Evolutionary conservation across 64 coral and sea anemone genomes (phyloP).

Genomic region (Dendrophyllia cribrosa): DNA sequence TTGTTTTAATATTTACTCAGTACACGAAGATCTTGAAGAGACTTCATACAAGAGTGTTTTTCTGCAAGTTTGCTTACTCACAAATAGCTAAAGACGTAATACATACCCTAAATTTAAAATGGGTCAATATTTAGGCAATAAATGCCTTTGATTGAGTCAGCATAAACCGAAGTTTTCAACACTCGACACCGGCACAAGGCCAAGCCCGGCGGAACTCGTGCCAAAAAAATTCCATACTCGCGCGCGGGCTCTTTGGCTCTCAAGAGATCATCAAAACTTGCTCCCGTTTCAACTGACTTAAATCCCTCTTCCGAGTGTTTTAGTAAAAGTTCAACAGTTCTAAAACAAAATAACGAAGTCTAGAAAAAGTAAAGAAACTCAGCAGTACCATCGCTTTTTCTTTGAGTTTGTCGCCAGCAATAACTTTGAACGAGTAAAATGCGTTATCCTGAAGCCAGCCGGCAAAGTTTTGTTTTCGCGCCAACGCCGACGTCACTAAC

Average conservation of each 20-base stretch:
- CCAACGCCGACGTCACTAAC: not conserved
- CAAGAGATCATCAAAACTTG: slow-evolving; percentile 27
- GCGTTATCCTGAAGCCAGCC: not conserved
- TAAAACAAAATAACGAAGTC: no score
- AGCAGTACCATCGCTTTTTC: no score
- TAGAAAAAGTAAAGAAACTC: no score
- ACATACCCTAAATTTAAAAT: not conserved
- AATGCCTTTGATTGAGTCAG: not conserved
- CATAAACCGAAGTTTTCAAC: not conserved
- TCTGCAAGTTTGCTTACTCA: not conserved
- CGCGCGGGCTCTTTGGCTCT: slow-evolving; percentile 5
- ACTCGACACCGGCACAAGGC: not conserved
- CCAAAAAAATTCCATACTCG: slow-evolving; percentile 25
- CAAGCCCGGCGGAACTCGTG: slow-evolving; percentile 9
- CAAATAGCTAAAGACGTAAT: not conserved
- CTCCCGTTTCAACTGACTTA: not conserved
- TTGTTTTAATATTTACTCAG: not conserved
- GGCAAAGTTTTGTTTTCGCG: slow-evolving; percentile 11
- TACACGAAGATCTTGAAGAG: not conserved
- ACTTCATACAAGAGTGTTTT: not conserved
- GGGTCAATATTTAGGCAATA: not conserved
- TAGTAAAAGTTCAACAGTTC: not conserved
- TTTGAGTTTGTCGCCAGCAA: not conserved
- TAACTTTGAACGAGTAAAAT: not conserved
- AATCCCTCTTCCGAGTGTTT: slow-evolving; percentile 2